phyloP scores from a whole-genome alignment of 2,888 invertebrate species.

The Coleophora deauratella region DNA sequence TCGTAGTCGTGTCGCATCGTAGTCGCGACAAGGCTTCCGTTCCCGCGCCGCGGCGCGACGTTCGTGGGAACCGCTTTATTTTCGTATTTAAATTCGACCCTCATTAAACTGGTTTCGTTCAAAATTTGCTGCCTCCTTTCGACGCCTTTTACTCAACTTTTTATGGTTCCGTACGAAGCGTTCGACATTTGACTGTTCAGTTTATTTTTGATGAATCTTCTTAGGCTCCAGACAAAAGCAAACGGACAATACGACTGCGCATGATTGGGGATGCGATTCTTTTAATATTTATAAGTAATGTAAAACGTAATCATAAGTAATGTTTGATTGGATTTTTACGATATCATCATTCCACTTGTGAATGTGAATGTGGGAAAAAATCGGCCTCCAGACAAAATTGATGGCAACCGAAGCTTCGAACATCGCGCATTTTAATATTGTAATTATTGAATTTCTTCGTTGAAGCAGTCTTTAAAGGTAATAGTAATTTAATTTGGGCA shows the following conservation, averaged over 20 bases:
- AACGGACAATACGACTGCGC: constrained; percentile 37
- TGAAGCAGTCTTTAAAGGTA: constrained; percentile 43
- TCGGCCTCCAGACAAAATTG: neutral
- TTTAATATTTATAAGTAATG: constrained; percentile 36
- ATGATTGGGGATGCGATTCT: constrained; percentile 43
- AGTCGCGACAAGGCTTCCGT: neutral
- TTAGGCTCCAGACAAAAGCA: constrained; percentile 51
- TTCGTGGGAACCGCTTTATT: constrained; percentile 72
- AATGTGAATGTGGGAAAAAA: constrained; percentile 4
- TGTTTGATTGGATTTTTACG: no score
- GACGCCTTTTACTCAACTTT: constrained; percentile 74
- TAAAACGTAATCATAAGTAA: constrained; percentile 25
- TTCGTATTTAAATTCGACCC: constrained; percentile 74
- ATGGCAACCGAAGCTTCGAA: neutral
- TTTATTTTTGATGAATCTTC: constrained; percentile 40
- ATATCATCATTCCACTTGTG: no score
- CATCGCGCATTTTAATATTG: no score
- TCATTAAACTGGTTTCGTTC: constrained; percentile 73
- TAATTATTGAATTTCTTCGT: neutral
- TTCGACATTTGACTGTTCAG: constrained; percentile 63
- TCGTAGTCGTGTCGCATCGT: constrained; percentile 18
- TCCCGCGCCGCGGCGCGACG: constrained; percentile 54
- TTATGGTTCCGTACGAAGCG: constrained; percentile 71
- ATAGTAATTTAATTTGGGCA: constrained; percentile 59
- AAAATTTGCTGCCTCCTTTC: constrained; percentile 74